Percentiles rank a stretch among this genome's conserved stretches.
Conservation (phyloP, 2,888 invertebrate species). For the Sabellastarte sp. region DNA sequence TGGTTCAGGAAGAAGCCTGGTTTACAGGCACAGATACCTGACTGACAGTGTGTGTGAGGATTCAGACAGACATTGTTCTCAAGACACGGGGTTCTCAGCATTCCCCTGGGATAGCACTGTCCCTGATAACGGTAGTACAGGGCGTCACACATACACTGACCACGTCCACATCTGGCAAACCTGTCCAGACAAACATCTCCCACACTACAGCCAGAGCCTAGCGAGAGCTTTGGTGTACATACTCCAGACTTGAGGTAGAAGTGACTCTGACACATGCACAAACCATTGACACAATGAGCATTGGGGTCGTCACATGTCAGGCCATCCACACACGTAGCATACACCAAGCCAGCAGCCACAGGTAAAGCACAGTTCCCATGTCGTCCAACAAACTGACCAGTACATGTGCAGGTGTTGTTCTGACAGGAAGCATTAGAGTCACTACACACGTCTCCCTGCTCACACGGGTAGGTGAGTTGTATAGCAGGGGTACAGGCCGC, state of each 20-base stretch:
- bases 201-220: neutral
- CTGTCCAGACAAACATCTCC: neutral
- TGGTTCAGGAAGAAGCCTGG: constrained; percentile 14
- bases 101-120: constrained; percentile 6
- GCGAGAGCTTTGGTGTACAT: neutral
- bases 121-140: neutral
- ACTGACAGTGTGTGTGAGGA: constrained; percentile 8
- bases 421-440: constrained; percentile 24
- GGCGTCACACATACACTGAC: neutral
- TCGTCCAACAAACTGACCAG: neutral
- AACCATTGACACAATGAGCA: constrained; percentile 9
- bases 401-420: constrained; percentile 18
- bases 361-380: neutral
- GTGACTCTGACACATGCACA: constrained; percentile 1
- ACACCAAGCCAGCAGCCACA: neutral
- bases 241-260: neutral
- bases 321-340: neutral
- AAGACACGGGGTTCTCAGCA: constrained; percentile 11
- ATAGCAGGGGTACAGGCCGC: constrained; percentile 13
- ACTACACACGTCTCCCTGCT: constrained; percentile 20
- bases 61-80: constrained; percentile 11
- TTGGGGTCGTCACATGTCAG: constrained; percentile 10
- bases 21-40: constrained; percentile 10
- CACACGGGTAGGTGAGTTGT: constrained; percentile 8
- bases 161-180: neutral